phyloP scores from a whole-genome alignment of 2,888 invertebrate species.

The Epirrhoe alternata region DNA sequence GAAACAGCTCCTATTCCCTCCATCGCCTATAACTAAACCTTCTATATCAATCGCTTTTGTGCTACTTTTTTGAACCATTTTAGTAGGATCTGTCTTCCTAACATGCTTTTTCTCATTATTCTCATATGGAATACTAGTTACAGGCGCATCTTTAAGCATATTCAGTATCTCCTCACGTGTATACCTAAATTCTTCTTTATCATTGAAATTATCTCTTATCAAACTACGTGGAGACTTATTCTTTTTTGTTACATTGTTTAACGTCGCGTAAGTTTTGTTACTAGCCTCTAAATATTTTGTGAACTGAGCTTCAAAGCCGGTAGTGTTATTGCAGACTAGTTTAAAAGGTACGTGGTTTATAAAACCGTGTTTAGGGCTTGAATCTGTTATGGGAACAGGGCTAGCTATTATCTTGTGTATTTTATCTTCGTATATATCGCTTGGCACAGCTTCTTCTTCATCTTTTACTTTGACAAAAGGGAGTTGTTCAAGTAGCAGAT shows the following conservation, averaged over 20 bases:
- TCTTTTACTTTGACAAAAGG: slow-evolving; percentile 69
- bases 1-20: slow-evolving; percentile 69
- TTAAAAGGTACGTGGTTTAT: slow-evolving; percentile 73
- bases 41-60: slow-evolving; percentile 63
- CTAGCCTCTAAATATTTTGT: slow-evolving; percentile 69
- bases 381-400: slow-evolving; percentile 60
- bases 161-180: slow-evolving; percentile 76
- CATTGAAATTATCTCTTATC: slow-evolving; percentile 59
- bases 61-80: slow-evolving; percentile 65
- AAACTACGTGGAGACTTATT: slow-evolving; percentile 69
- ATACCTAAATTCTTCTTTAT: slow-evolving; percentile 60
- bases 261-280: slow-evolving; percentile 62
- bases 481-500: slow-evolving; percentile 70
- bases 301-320: slow-evolving; percentile 74
- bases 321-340: slow-evolving; percentile 69
- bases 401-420: slow-evolving; percentile 70
- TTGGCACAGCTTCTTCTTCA: slow-evolving; percentile 50
- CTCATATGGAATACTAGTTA: slow-evolving; percentile 68
- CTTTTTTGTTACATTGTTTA: slow-evolving; percentile 58
- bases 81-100: slow-evolving; percentile 74
- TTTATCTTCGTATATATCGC: slow-evolving; percentile 51
- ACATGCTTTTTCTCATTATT: slow-evolving; percentile 69
- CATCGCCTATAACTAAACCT: slow-evolving; percentile 60
- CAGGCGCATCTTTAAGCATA: slow-evolving; percentile 79
- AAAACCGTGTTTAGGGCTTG: slow-evolving; percentile 68